These are phyloP conservation scores for Blomia tropicalis DNA, from an alignment of 2,888 invertebrate genomes.

Conservation along the genomic window DNA sequence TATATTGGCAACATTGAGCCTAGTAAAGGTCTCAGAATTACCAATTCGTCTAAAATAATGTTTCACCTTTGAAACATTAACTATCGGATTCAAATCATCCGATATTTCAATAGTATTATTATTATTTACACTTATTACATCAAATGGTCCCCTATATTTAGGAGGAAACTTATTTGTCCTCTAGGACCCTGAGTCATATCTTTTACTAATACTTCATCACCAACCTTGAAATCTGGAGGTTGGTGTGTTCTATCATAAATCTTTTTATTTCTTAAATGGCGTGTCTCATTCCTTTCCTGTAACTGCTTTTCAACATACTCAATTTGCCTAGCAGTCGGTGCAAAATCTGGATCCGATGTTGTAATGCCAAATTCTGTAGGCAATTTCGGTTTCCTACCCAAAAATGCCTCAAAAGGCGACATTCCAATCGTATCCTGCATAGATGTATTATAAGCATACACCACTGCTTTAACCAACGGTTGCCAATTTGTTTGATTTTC, in stretches of 20 bases:
- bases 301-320: background rate
- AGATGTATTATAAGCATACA: conserved; percentile 29
- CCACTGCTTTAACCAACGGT: conserved; percentile 19
- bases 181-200: background rate
- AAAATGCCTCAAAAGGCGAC: conserved; percentile 29
- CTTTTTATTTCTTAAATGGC: background rate
- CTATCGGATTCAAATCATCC: background rate
- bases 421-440: conserved; percentile 25
- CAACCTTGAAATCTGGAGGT: background rate
- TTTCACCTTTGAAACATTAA: background rate
- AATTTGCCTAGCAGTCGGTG: background rate
- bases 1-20: too few species aligned
- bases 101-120: background rate
- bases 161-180: background rate
- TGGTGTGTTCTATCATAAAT: background rate
- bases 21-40: too few species aligned
- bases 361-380: background rate
- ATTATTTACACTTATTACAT: background rate
- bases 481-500: conserved; percentile 28
- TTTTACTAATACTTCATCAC: background rate
- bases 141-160: background rate
- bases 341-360: background rate
- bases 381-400: conserved; percentile 26
- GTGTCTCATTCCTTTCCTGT: background rate
- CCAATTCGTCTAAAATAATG: background rate